Evolutionary conservation across 2,888 invertebrate species (phyloP).

Genomic region (Xanthorhoe designata): DNA sequence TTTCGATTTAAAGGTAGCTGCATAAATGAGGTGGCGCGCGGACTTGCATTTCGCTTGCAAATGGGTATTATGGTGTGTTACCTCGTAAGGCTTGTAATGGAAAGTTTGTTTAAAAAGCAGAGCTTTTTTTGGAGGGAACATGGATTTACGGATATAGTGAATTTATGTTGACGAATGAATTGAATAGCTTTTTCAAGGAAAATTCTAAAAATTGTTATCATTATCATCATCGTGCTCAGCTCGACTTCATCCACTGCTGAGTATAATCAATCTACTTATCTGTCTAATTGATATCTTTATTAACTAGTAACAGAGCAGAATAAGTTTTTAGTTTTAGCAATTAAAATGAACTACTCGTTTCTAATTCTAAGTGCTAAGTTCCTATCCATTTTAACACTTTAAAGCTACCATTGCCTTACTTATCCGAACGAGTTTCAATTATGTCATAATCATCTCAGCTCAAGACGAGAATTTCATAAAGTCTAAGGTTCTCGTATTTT

Average conservation of each 20-base stretch:
- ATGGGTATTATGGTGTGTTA: conserved; percentile 42
- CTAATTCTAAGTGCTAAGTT: too few relatives aligned
- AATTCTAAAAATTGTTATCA: background rate
- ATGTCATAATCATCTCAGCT: background rate
- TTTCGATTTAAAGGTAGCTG: conserved; percentile 73
- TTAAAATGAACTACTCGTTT: too few relatives aligned
- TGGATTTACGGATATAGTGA: background rate
- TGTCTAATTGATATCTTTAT: too few relatives aligned
- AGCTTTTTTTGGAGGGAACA: background rate
- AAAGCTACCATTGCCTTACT: background rate
- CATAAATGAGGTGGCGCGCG: conserved; percentile 52
- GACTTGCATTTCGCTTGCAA: conserved; percentile 44
- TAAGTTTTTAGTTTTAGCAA: too few relatives aligned
- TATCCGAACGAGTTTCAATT: background rate
- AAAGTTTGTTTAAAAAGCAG: conserved; percentile 17
- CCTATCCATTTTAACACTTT: too few relatives aligned
- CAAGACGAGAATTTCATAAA: conserved; percentile 12
- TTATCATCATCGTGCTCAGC: too few relatives aligned
- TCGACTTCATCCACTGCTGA: too few relatives aligned
- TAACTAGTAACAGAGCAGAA: too few relatives aligned
- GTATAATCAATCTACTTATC: too few relatives aligned
- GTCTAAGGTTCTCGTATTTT: conserved; percentile 4
- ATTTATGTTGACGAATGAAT: background rate
- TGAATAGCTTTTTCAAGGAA: background rate
- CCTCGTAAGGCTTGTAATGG: conserved; percentile 25